A percentile compares a stretch with the other conserved stretches of the same genome.
phyloP scores from a whole-genome alignment of 64 coral and sea anemone genomes.

The Anthopleura sola region DNA sequence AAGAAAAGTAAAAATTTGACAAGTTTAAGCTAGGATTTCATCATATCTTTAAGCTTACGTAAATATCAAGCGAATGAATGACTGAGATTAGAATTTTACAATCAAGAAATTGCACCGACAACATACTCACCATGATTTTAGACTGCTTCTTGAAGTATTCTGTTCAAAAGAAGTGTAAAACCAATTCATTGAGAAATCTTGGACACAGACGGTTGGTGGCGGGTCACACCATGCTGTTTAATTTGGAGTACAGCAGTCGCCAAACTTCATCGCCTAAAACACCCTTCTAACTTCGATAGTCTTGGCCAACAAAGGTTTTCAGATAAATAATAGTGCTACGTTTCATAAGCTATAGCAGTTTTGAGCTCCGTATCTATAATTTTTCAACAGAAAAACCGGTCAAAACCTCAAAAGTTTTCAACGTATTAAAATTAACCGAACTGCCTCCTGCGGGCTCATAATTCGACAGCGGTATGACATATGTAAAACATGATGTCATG shows the following conservation, averaged over 20 bases:
- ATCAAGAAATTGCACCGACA: no score
- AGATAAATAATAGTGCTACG: neutral
- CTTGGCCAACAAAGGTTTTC: neutral
- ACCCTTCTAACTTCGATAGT: neutral
- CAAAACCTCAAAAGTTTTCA: neutral
- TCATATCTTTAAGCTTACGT: no score
- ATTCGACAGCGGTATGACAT: neutral
- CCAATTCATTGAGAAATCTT: no score
- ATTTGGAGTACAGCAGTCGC: neutral
- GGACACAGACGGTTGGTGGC: no score
- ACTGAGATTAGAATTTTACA: no score
- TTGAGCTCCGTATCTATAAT: neutral
- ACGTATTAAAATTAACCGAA: neutral
- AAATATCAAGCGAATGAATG: no score
- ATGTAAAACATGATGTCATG: neutral
- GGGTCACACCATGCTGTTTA: neutral
- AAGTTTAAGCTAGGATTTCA: no score
- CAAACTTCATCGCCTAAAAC: neutral
- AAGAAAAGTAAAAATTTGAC: no score
- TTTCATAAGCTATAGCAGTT: neutral
- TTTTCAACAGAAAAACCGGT: neutral
- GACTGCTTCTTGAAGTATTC: no score
- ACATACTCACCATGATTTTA: no score
- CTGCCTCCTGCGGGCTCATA: neutral
- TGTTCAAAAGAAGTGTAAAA: no score